Evolutionary conservation across 2,113 vertebrate genomes (phyloP).

Genomic region (Trogon melanurus): DNA sequence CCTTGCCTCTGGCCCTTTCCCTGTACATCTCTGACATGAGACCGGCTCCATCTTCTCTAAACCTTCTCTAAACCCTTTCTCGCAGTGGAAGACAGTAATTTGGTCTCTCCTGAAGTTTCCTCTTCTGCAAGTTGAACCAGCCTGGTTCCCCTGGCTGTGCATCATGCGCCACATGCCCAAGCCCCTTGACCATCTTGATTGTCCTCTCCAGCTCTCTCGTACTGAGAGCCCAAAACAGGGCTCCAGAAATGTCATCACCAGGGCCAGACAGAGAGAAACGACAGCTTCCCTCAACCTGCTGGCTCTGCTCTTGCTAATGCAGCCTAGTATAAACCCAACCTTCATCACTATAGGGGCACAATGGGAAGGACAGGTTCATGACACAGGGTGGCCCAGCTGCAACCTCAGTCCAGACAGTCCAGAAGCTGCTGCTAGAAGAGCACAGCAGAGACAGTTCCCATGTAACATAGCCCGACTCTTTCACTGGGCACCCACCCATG

Average conservation of each 20-base stretch:
- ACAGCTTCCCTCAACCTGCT: fast-evolving
- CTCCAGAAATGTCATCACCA: neutral
- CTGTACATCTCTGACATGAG: neutral
- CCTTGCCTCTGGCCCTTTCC: neutral
- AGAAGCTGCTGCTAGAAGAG: neutral
- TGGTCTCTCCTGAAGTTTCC: neutral
- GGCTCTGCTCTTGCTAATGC: neutral
- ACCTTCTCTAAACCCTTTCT: neutral
- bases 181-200: neutral
- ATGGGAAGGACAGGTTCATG: neutral
- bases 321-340: neutral
- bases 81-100: neutral
- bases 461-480: neutral
- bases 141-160: neutral
- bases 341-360: neutral
- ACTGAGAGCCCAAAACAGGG: neutral
- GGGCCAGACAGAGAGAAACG: neutral
- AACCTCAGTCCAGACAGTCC: neutral
- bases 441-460: neutral
- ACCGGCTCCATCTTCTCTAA: neutral
- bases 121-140: neutral
- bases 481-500: neutral
- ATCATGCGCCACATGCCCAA: neutral
- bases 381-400: neutral
- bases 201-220: neutral